Conservation (phyloP, 2,888 invertebrate species). For the Caradrina kadenii region DNA sequence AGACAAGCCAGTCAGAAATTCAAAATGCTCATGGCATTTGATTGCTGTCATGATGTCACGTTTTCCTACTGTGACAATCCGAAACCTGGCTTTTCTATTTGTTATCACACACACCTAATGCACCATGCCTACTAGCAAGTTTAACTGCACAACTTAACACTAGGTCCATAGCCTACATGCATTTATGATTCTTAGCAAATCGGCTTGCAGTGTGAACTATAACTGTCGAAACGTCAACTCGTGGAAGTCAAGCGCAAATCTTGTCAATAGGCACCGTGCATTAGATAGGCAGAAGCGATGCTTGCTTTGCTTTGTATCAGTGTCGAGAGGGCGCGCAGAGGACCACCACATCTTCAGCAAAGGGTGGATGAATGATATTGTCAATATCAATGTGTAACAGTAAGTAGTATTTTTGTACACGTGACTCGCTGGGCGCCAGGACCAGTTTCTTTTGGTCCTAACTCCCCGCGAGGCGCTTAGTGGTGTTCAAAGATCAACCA, state of each 20-base stretch:
- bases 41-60: slow-evolving; percentile 1
- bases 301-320: slow-evolving; percentile 11
- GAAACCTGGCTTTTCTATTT: slow-evolving; percentile 16
- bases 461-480: slow-evolving; percentile 60
- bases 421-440: slow-evolving; percentile 64
- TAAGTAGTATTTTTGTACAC: slow-evolving; percentile 83
- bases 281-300: slow-evolving; percentile 24
- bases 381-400: slow-evolving; percentile 77
- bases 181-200: slow-evolving; percentile 1
- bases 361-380: slow-evolving; percentile 76
- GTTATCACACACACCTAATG: slow-evolving; percentile 17
- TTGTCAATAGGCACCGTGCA: slow-evolving; percentile 31
- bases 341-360: slow-evolving; percentile 38
- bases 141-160: slow-evolving; percentile 1
- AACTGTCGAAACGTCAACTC: not conserved
- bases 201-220: not conserved
- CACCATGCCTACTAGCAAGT: slow-evolving; percentile 34
- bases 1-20: slow-evolving; percentile 12
- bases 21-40: slow-evolving; percentile 4
- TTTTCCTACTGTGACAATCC: slow-evolving; percentile 9
- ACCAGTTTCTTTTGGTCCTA: slow-evolving; percentile 57
- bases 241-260: not conserved
- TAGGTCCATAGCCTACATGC: slow-evolving; percentile 3
- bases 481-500: slow-evolving; percentile 81
- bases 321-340: slow-evolving; percentile 15